A percentile compares a stretch with the other conserved stretches of the same genome.
These are phyloP conservation scores for Eulithis prunata DNA, from an alignment of 2,888 invertebrate genomes.

Conservation along the genomic window DNA sequence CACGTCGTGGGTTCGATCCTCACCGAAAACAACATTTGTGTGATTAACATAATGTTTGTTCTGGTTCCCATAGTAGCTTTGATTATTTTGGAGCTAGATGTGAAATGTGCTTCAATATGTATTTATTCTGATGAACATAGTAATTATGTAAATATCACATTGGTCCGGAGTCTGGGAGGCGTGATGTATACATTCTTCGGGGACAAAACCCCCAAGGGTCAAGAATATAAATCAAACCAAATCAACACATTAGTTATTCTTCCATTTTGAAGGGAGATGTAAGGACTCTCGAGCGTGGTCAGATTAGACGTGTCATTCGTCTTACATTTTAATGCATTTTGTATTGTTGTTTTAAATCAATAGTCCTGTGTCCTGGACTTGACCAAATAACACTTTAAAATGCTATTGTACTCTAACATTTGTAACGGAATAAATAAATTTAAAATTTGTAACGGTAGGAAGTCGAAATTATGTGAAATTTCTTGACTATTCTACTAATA, in stretches of 20 bases:
- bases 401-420: conserved; percentile 20
- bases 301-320: conserved; percentile 73
- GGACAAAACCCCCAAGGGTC: conserved; percentile 50
- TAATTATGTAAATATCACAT: conserved; percentile 70
- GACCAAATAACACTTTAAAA: conserved; percentile 26
- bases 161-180: conserved; percentile 41
- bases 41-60: no score
- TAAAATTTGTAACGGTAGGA: background rate
- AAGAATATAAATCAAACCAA: conserved; percentile 66
- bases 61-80: no score
- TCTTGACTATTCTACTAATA: no score
- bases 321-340: conserved; percentile 64
- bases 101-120: no score
- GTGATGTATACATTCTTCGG: conserved; percentile 49
- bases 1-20: no score
- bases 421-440: conserved; percentile 25
- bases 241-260: conserved; percentile 67
- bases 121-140: conserved; percentile 12
- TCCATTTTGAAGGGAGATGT: conserved; percentile 55
- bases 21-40: no score
- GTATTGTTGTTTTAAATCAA: conserved; percentile 47
- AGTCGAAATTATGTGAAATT: no score
- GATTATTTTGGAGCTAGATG: no score
- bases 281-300: conserved; percentile 69
- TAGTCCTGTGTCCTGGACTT: conserved; percentile 41